Evolutionary conservation across 2,888 invertebrate species (phyloP), one percentile per base, ranked within the genome.

Genomic region (Phragmatobia fuliginosa): DNA sequence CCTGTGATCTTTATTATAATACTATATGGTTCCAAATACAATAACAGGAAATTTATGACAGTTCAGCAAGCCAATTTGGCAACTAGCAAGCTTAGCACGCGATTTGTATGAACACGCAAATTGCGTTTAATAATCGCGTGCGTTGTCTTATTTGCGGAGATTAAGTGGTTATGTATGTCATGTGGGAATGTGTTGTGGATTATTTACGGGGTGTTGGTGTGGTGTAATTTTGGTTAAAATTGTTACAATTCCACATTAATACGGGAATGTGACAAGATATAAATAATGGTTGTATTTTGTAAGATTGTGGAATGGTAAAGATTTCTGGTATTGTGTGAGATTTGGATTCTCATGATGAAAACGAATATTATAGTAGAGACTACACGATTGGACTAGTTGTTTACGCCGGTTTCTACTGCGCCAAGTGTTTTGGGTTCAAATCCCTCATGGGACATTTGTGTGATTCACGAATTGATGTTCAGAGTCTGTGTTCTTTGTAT

Each of bases 131-230:
- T 83, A 83, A 87, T 83, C 64, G 77, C 76, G 72, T 79, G 83
- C 78, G 83, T 81, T 87, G 87, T 88, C 87, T 88, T 88, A 88
- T 88, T 87, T 81, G 74, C n/a, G 77, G 81, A 83, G 85, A 87
- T 87, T 81, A 87, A 87, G 87, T 79, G 83, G 81, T 80, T 74
- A 76, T 80, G 58, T 56, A 70, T 82, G 82, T 80, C 76, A 76
- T 71, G 82, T 74, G 64, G 83, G 83, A 81, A 84, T 87, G 83
- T 78, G 62, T 74, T 75, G 70, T 31, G 69, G 68, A 86, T 84
- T 81, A 84, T 84, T 82, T 83, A 83, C 82, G 78, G 76, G 72
- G 70, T 79, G 81, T 80, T 81, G 71, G 73, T 83, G 71, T 72
- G 79, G 76, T 64, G 73, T 72, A 75, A 78, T 78, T 75, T 74